phyloP scores from a whole-genome alignment of 2,888 invertebrate species.

The Drosophila koepferae region DNA sequence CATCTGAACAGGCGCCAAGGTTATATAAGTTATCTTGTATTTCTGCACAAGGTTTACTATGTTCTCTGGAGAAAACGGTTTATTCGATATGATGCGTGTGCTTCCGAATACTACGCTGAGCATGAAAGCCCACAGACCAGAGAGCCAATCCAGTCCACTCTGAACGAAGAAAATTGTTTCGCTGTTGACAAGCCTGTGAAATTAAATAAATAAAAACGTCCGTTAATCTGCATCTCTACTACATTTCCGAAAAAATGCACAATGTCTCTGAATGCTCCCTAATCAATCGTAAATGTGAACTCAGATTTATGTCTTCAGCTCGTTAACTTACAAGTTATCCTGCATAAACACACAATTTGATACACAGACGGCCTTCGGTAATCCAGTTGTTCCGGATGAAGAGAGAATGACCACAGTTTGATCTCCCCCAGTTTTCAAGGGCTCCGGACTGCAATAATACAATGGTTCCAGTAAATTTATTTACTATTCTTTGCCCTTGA shows the following conservation, averaged over 20 bases:
- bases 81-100: constrained; percentile 69
- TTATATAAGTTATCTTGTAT: constrained; percentile 57
- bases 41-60: constrained; percentile 65
- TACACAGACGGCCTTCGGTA: constrained; percentile 71
- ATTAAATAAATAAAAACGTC: background rate
- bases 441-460: constrained; percentile 40
- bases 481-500: too few relatives aligned
- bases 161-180: constrained; percentile 52
- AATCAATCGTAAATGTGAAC: too few relatives aligned
- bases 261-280: too few relatives aligned
- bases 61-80: constrained; percentile 62
- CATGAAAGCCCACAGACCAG: constrained; percentile 58
- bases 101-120: constrained; percentile 47
- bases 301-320: too few relatives aligned
- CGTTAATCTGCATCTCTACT: background rate
- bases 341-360: constrained; percentile 50
- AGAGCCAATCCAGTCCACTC: constrained; percentile 73
- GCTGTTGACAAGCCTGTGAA: constrained; percentile 44
- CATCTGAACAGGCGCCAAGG: constrained; percentile 68
- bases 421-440: constrained; percentile 46
- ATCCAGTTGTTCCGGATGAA: constrained; percentile 76
- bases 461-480: background rate
- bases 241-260: background rate
- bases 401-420: constrained; percentile 67
- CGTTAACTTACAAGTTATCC: constrained; percentile 48